Evolutionary conservation across 1,140 invertebrate species (phyloP), one percentile per base, ranked within the genome.

Genomic region (Drosophila miranda): DNA sequence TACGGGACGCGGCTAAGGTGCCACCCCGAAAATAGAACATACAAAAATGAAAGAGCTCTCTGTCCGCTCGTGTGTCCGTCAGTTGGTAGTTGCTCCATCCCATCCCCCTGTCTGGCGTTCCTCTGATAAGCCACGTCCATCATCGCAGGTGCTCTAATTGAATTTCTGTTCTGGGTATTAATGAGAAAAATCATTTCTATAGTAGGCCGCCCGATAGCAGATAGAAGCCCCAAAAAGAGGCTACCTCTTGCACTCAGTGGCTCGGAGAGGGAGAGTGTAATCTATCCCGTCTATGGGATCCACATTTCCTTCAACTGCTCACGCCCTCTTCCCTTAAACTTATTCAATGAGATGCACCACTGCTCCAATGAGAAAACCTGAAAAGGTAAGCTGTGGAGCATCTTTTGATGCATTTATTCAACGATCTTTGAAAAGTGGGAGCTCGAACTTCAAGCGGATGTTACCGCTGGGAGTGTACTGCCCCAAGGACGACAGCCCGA

Each of bases 101-200:
- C 7, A 34, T 6, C 16, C 1, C n/a, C 30, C 50, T 13, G 30
- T 16, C 34, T 41, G 44, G 34, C 55, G 64, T 63, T 26, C 11
- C 34, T 13, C 34, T 34, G 66, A 69, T 69, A 69, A 69, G 66
- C 63, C 63, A 68, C 63, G 66, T 69, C 66, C 66, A 69, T 69
- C 66, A 69, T 68, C 51, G 66, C 66, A 69, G 66, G 66, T 69
- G 66, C 66, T 41, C 46, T 69, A 69, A 69, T 69, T 69, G 66
- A 68, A 69, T 69, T 69, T 68, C 62, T 56, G 66, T 69, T 68
- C 63, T 49, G 19, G 16, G 68, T 38, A 72, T 72, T 72, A 72
- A 72, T 72, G 69, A 72, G 69, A 72, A 62, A 72, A 72, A 72
- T 72, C 69, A 72, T 72, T 72, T 30, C 30, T 16, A 53, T 16